Conservation (phyloP, 1,140 invertebrate species). For the Liolophura sinensis region DNA sequence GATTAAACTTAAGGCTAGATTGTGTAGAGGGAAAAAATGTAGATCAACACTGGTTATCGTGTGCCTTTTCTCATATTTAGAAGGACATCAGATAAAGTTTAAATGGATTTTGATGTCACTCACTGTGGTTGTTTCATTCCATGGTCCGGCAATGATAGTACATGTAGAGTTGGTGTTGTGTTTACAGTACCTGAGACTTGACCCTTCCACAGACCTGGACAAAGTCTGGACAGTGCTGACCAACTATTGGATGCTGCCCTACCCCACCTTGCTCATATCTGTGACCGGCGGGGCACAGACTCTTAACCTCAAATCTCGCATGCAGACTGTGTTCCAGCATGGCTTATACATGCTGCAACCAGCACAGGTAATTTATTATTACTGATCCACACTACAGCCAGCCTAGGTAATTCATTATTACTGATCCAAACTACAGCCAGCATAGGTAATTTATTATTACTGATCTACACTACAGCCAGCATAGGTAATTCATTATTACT, state of each 20-base stretch:
- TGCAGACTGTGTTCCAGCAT: slow-evolving; percentile 48
- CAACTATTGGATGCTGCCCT: slow-evolving; percentile 47
- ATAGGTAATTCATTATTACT: no score
- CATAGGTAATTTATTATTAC: background rate
- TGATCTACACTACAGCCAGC: no score
- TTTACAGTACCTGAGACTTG: slow-evolving; percentile 54
- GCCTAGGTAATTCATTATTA: background rate
- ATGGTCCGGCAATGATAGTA: background rate
- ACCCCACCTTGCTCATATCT: slow-evolving; percentile 56
- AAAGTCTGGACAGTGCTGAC: slow-evolving; percentile 47
- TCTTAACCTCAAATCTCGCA: slow-evolving; percentile 50
- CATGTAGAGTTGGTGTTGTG: background rate
- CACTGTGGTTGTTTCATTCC: no score
- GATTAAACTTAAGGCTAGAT: no score
- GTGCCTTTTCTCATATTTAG: no score
- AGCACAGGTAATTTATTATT: slow-evolving; percentile 36
- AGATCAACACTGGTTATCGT: no score
- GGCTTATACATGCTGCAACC: slow-evolving; percentile 51
- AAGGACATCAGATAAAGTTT: background rate
- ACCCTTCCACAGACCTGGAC: slow-evolving; percentile 37
- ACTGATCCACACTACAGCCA: background rate
- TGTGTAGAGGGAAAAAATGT: no score
- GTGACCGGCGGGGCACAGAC: slow-evolving; percentile 59
- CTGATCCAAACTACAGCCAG: background rate
- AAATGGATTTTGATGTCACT: background rate